phyloP scores from a whole-genome alignment of 2,888 invertebrate species.

The Netelia virgata region DNA sequence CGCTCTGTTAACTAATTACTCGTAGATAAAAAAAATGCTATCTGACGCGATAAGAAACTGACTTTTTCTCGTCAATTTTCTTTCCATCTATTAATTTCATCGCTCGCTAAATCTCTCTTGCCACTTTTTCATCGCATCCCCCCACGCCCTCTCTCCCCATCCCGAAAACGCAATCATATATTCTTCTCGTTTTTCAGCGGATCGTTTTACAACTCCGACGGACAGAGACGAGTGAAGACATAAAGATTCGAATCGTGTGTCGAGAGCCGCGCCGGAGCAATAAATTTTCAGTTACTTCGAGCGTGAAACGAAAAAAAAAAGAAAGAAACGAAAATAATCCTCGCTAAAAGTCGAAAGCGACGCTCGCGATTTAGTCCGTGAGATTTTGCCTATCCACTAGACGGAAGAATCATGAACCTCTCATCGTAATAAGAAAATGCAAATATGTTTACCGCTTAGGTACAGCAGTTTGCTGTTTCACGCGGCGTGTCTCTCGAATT shows the following conservation, averaged over 20 bases:
- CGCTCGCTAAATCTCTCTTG: no score
- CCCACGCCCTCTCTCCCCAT: no score
- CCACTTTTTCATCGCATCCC: no score
- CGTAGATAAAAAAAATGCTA: no score
- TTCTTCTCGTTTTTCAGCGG: neutral
- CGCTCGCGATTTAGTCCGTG: conserved; percentile 27
- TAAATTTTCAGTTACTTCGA: conserved; percentile 35
- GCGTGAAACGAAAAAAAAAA: conserved; percentile 6
- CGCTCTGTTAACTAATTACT: no score
- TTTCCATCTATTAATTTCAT: no score
- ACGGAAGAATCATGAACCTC: conserved; percentile 51
- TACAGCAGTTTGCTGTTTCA: conserved; percentile 10
- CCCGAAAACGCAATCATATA: no score
- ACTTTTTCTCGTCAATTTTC: no score
- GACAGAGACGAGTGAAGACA: conserved; percentile 36
- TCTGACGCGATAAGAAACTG: no score
- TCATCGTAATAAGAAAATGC: conserved; percentile 50
- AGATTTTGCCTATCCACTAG: neutral
- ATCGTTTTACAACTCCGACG: conserved; percentile 44
- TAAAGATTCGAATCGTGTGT: conserved; percentile 44
- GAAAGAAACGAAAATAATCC: neutral
- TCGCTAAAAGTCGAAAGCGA: conserved; percentile 20
- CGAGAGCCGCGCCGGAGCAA: conserved; percentile 13
- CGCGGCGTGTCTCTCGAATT: conserved; percentile 21
- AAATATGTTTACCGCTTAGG: conserved; percentile 39